Evolutionary conservation across 2,888 invertebrate genomes (phyloP), one percentile per base, ranked within the genome.

Genomic region (Sympetrum striolatum): DNA sequence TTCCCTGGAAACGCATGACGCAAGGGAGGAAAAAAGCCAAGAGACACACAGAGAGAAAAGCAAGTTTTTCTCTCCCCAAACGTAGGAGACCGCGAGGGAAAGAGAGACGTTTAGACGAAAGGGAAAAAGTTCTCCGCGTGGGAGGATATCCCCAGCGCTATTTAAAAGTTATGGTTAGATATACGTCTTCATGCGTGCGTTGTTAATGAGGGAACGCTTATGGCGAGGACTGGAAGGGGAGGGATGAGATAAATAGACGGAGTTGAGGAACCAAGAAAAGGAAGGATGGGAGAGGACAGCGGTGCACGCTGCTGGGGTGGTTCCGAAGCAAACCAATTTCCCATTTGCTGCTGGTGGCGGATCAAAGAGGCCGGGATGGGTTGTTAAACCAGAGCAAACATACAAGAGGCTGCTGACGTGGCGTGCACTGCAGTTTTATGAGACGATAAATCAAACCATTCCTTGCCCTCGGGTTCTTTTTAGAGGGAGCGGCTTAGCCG

Each of bases 381-480:
- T 60, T 60, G 86, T 60, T 64, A 60, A 60, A 86, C n/a, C 58
- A 60, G 60, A 86, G 37, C 86, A 86, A 86, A 86, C 86, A 86
- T 58, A 86, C 39, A 64, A 86, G 86, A 35, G 82, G 82, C 82
- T 82, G 82, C 82, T 82, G 82, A 82, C 82, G 82, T 82, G 82
- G 58, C 82, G 82, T 82, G 86, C 86, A 86, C 86, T 86, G 86
- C 86, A 86, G 37, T 86, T 86, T 86, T 86, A 86, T 86, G 86
- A 60, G 37, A 60, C 86, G 86, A 86, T 86, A 86, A 86, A 86
- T 86, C 86, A 86, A 86, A 86, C 22, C 60, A 64, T 60, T 58
- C 86, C 86, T 86, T 86, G 86, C 82, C 58, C 82, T 58, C 37
- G 39, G 58, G 82, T 48, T 58, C 53, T 53, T 82, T 58, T 82